Evolutionary conservation across 2,797 vertebrate species (phyloP).

Genomic region (Hoplostethus mediterraneus): DNA sequence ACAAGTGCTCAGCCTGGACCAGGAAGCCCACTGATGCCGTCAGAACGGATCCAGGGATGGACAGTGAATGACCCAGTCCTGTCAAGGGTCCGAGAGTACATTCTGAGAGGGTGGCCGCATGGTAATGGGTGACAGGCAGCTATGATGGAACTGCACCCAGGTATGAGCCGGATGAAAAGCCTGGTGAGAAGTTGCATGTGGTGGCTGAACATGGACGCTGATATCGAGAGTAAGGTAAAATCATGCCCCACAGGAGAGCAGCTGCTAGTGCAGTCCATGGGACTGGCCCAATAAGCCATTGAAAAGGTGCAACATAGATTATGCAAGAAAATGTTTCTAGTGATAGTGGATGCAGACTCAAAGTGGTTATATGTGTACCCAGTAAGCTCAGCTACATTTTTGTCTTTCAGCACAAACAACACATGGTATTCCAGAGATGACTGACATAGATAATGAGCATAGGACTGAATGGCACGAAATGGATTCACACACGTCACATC

Average conservation of each 20-base stretch:
- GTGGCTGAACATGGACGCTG: slow-evolving; percentile 15
- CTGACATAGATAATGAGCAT: slow-evolving; percentile 29
- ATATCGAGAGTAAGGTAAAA: slow-evolving; percentile 25
- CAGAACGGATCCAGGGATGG: slow-evolving; percentile 9
- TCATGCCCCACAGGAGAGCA: slow-evolving; percentile 14
- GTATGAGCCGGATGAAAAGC: slow-evolving; percentile 41
- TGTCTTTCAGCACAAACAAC: slow-evolving; percentile 6
- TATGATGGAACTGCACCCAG: slow-evolving; percentile 17
- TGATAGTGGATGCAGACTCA: slow-evolving; percentile 30
- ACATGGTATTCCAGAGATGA: slow-evolving; percentile 27
- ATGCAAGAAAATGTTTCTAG: slow-evolving; percentile 38
- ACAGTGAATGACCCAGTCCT: slow-evolving; percentile 18
- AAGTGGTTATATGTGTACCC: slow-evolving; percentile 31
- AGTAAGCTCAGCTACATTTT: slow-evolving; percentile 3
- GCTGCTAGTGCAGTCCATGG: slow-evolving; percentile 26
- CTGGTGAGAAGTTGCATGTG: slow-evolving; percentile 24
- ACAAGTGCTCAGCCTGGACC: neutral
- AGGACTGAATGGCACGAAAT: slow-evolving; percentile 20
- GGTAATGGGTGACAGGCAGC: neutral
- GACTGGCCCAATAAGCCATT: slow-evolving; percentile 32
- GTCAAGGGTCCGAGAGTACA: slow-evolving; percentile 1
- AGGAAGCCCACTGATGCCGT: neutral
- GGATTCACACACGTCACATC: slow-evolving; percentile 17
- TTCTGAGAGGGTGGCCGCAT: slow-evolving; percentile 16
- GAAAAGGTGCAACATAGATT: slow-evolving; percentile 28